These are phyloP conservation scores for Mya arenaria DNA, from an alignment of 1,140 invertebrate species.

Conservation along the genomic window DNA sequence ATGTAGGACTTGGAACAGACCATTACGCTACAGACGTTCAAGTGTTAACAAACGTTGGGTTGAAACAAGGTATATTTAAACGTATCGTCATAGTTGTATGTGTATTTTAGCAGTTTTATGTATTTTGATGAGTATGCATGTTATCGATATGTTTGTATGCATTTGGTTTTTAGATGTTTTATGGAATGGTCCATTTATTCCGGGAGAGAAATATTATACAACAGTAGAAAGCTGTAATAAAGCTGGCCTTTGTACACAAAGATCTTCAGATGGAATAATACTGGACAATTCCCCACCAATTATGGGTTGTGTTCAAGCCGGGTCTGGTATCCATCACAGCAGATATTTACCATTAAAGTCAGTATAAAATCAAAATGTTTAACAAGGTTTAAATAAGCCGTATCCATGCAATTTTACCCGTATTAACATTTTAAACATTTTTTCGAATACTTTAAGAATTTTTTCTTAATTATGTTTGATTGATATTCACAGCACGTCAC, in stretches of 20 bases:
- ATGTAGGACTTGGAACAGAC: neutral
- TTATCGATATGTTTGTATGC: neutral
- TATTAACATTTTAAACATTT: neutral
- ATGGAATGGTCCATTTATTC: slow-evolving; percentile 44
- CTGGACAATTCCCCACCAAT: slow-evolving; percentile 61
- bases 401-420: neutral
- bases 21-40: neutral
- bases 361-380: neutral
- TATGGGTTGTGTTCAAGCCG: slow-evolving; percentile 50
- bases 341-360: slow-evolving; percentile 54
- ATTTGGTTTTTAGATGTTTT: slow-evolving; percentile 44
- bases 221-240: slow-evolving; percentile 59
- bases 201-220: slow-evolving; percentile 51
- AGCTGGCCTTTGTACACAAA: slow-evolving; percentile 54
- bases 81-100: no score
- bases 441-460: no score
- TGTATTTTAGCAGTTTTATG: no score
- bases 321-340: slow-evolving; percentile 22
- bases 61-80: no score
- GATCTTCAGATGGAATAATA: slow-evolving; percentile 59
- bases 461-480: neutral
- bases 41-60: no score
- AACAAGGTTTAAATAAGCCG: neutral
- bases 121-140: no score
- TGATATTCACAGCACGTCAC: slow-evolving; percentile 30